Conservation (phyloP, 2,888 invertebrate species). For the Cheilosia vernalis region DNA sequence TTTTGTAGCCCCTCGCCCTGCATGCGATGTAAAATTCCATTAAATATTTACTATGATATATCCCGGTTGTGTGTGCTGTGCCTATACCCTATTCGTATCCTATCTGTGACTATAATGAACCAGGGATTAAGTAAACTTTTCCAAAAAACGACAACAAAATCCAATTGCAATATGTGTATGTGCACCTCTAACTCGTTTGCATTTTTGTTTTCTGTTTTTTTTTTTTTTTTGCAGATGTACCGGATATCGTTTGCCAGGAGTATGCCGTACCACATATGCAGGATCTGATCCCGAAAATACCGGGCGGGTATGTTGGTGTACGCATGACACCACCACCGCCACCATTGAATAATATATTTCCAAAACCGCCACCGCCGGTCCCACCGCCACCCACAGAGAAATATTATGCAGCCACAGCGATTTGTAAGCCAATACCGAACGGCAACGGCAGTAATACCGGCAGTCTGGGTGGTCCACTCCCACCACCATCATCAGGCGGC, state of each 20-base stretch:
- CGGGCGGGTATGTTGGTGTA: constrained; percentile 78
- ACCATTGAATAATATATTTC: constrained; percentile 84
- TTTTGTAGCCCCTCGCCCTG: constrained; percentile 9
- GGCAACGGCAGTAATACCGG: constrained; percentile 72
- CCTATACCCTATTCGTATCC: background rate
- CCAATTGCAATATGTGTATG: constrained; percentile 32
- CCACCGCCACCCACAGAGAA: constrained; percentile 88
- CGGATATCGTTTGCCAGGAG: constrained; percentile 86
- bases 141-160: background rate
- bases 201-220: constrained; percentile 41
- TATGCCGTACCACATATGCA: constrained; percentile 87
- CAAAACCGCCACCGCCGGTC: constrained; percentile 86
- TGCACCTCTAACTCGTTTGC: background rate
- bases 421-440: constrained; percentile 84
- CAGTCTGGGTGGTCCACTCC: constrained; percentile 45
- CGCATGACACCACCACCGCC: constrained; percentile 81
- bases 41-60: constrained; percentile 62
- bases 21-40: constrained; percentile 62
- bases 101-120: constrained; percentile 29
- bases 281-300: constrained; percentile 82
- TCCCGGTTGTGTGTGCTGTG: background rate
- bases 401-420: constrained; percentile 89
- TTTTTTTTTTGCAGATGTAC: constrained; percentile 85
- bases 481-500: constrained; percentile 23
- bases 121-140: constrained; percentile 34